Conservation (phyloP, 1,140 invertebrate genomes). For the Radopholus similis region DNA sequence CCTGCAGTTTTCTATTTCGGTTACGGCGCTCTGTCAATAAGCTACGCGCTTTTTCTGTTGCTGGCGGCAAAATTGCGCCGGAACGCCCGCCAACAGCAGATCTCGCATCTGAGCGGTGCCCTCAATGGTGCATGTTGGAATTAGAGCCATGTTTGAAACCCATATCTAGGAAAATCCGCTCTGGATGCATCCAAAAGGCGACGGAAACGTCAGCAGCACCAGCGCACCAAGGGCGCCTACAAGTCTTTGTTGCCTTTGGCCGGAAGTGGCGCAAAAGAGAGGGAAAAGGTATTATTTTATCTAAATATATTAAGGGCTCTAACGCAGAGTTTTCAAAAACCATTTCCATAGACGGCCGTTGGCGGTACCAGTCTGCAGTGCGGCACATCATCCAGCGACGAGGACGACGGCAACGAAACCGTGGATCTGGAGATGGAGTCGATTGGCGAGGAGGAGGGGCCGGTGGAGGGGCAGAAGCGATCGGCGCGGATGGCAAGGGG, state of each 20-base stretch:
- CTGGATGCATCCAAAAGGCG: background rate
- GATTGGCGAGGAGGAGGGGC: background rate
- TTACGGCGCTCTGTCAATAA: background rate
- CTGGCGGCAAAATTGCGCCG: background rate
- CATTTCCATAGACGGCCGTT: background rate
- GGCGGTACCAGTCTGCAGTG: background rate
- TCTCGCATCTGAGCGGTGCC: constrained; percentile 11
- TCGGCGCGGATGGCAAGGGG: background rate
- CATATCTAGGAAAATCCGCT: background rate
- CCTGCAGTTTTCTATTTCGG: background rate
- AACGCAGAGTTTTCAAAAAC: too few relatives aligned
- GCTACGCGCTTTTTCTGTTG: constrained; percentile 1
- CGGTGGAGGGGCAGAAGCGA: background rate
- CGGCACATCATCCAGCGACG: background rate
- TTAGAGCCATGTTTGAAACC: background rate
- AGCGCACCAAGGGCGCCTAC: constrained; percentile 16
- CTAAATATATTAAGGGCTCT: too few relatives aligned
- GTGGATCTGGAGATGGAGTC: background rate
- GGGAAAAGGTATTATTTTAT: too few relatives aligned
- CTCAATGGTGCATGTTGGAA: background rate
- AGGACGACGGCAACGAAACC: background rate
- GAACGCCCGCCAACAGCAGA: constrained; percentile 9
- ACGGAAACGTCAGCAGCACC: constrained; percentile 8
- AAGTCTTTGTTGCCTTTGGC: constrained; percentile 5
- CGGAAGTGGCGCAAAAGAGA: background rate